These are phyloP conservation scores for Oncopeltus fasciatus DNA, from an alignment of 1,140 invertebrate genomes.

Conservation along the genomic window DNA sequence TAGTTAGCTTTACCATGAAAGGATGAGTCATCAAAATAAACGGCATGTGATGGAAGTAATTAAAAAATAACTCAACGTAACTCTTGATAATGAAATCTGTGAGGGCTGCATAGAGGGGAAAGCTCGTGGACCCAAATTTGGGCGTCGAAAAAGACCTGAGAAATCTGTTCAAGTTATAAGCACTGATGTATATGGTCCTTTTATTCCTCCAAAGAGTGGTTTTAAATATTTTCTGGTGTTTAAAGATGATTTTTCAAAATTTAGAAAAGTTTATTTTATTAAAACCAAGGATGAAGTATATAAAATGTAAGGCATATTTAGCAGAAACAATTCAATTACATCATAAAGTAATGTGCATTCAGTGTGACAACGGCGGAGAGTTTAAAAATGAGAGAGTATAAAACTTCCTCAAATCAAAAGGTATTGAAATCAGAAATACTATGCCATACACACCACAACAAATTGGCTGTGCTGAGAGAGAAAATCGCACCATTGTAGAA, in stretches of 20 bases:
- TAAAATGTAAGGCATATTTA: conserved; percentile 23
- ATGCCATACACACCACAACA: not conserved
- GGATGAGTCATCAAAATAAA: conserved; percentile 26
- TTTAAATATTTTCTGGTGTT: conserved; percentile 26
- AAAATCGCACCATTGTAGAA: not conserved
- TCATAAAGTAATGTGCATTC: conserved; percentile 24
- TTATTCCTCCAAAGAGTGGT: conserved; percentile 22
- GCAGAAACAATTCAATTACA: conserved; percentile 2
- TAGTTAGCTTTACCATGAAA: conserved; percentile 26
- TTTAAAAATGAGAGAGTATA: no score
- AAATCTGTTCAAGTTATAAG: conserved; percentile 25
- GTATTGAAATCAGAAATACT: conserved; percentile 19
- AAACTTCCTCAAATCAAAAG: conserved; percentile 24
- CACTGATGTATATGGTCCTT: conserved; percentile 27
- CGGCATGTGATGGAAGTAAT: no score
- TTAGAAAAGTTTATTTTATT: no score
- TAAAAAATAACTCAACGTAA: conserved; percentile 21
- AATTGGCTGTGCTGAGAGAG: not conserved
- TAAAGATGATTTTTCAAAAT: no score
- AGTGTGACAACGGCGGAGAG: conserved; percentile 28
- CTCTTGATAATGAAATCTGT: conserved; percentile 23
- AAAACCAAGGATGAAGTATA: conserved; percentile 26
- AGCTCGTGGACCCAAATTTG: conserved; percentile 27
- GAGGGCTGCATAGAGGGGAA: conserved; percentile 26
- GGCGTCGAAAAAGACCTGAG: conserved; percentile 22